Evolutionary conservation across 2,888 invertebrate genomes (phyloP), one percentile per base, ranked within the genome.

Genomic region (Pheosia tremula): DNA sequence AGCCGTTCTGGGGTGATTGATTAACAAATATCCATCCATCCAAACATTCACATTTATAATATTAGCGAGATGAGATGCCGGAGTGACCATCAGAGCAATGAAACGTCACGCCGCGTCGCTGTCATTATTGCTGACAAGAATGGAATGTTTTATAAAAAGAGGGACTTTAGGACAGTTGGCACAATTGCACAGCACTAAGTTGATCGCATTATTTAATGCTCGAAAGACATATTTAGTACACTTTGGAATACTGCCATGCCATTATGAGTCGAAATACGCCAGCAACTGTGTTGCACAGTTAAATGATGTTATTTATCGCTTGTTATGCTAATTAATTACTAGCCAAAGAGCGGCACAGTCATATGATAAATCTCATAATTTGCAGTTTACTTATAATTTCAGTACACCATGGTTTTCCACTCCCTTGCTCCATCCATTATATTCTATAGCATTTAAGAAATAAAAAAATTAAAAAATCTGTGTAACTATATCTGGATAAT

Each of bases 221-320:
- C 8, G 9, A 8, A 24, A 13, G 24, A 50, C 24, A 50, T 50
- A 3, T 50, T 50, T 50, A 13, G 24, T 24, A 24, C 8, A 24
- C 8, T 24, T 50, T 50, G 50, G 50, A 50, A 24, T 24, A 24
- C 24, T 50, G 50, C 50, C 50, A 50, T 50, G 50, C 50, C 50
- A 50, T 24, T 50, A 11, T 47, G n/a, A 47, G n/a, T 11, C n/a
- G 4, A n/a, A 47, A 11, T 47, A 47, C 47, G 47, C 47, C 47
- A n/a, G 47, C 11, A n/a, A n/a, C 8, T 47, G 47, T 9, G 4
- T 5, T 47, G 47, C 47, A 47, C 11, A 47, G n/a, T 47, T 11
- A 47, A 47, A 47, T 47, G 3, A n/a, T 47, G n/a, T 11, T 47
- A n/a, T 47, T 47, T 47, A 9, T n/a, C 11, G 47, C 47, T 11